These are phyloP conservation scores for Poeciliopsis occidentalis DNA, from an alignment of 2,113 vertebrate species.

Conservation along the genomic window DNA sequence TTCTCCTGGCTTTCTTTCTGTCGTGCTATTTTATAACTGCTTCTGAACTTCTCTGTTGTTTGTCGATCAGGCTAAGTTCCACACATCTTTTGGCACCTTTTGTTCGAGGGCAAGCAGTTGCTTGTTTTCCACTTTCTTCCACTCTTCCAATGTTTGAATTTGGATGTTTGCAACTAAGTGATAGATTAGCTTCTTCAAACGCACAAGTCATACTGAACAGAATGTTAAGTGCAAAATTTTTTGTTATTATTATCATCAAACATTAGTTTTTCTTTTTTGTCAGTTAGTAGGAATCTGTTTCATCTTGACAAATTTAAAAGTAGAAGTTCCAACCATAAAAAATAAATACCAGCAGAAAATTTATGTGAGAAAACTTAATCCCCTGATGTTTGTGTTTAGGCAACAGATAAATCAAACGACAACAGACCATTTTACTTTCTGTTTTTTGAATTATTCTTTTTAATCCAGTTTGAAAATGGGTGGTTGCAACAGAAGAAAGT, in stretches of 20 bases:
- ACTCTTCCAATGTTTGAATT: neutral
- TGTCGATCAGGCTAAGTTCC: neutral
- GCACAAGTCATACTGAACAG: neutral
- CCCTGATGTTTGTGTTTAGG: neutral
- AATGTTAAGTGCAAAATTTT: neutral
- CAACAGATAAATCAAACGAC: neutral
- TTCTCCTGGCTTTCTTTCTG: neutral
- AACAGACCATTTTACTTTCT: neutral
- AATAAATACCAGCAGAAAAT: neutral
- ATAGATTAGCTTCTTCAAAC: neutral
- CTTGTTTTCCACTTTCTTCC: neutral
- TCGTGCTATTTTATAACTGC: neutral
- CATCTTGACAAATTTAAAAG: neutral
- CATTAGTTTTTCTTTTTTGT: neutral
- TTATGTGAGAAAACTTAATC: neutral
- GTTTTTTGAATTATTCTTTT: constrained; percentile 17
- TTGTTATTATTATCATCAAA: neutral
- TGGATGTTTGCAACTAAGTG: neutral
- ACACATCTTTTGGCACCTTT: neutral
- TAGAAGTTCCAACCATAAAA: neutral
- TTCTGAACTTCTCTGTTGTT: neutral
- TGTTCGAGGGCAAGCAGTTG: neutral
- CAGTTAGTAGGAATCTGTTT: neutral
- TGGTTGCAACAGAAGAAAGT: constrained; percentile 23
- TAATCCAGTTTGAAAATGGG: constrained; percentile 32